A percentile compares a stretch with the other conserved stretches of the same genome.
Conservation (phyloP, 1,140 invertebrate genomes). For the Whitmania pigra region DNA sequence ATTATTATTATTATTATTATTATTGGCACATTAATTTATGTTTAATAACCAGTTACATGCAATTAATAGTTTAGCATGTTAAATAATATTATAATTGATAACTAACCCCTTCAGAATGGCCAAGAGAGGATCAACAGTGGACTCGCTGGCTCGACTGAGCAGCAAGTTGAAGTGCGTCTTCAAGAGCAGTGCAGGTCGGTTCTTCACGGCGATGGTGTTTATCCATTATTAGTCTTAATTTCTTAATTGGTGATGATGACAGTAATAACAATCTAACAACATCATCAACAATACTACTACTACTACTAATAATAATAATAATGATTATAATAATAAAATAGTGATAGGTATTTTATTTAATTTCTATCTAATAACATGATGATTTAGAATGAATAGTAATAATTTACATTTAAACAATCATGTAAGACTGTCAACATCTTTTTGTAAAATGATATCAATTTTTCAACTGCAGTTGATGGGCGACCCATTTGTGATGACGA, state of each 20-base stretch:
- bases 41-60: too few relatives aligned
- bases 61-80: background rate
- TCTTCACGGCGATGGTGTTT: background rate
- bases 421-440: background rate
- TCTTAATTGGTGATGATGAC: background rate
- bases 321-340: background rate
- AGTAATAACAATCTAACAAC: too few relatives aligned
- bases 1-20: slow-evolving; percentile 21
- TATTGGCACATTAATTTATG: slow-evolving; percentile 22
- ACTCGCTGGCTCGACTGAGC: background rate
- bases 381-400: too few relatives aligned
- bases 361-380: too few relatives aligned
- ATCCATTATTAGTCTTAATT: background rate
- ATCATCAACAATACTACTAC: too few relatives aligned
- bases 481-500: background rate
- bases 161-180: background rate
- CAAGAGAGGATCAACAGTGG: background rate
- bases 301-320: too few relatives aligned
- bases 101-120: background rate
- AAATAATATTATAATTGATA: too few relatives aligned
- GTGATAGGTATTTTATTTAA: too few relatives aligned
- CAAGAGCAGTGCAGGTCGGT: slow-evolving; percentile 4
- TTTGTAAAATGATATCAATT: background rate
- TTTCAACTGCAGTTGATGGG: background rate
- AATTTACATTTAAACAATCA: background rate